Conservation (phyloP, 2,888 invertebrate genomes). For the Eilema griseolum region DNA sequence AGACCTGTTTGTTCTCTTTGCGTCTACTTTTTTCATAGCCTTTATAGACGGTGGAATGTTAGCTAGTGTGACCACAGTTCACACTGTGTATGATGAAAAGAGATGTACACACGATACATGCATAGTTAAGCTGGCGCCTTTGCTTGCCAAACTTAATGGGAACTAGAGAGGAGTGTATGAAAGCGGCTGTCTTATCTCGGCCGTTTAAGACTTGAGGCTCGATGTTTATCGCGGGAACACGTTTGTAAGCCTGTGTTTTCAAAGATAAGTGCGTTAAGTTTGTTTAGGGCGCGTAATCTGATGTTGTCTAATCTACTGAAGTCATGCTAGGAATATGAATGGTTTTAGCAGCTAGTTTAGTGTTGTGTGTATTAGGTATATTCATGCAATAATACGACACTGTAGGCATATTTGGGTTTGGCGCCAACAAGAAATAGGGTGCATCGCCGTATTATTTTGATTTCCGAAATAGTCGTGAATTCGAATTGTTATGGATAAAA, state of each 20-base stretch:
- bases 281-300: slow-evolving; percentile 17
- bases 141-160: slow-evolving; percentile 84
- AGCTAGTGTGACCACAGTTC: slow-evolving; percentile 74
- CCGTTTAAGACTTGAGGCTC: slow-evolving; percentile 66
- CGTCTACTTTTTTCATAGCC: slow-evolving; percentile 68
- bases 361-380: background rate
- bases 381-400: background rate
- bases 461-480: too few relatives aligned
- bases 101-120: slow-evolving; percentile 84
- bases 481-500: too few relatives aligned
- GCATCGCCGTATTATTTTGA: too few relatives aligned
- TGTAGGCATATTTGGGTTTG: too few relatives aligned
- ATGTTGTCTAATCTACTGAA: background rate
- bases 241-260: slow-evolving; percentile 49
- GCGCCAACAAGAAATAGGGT: too few relatives aligned
- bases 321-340: background rate
- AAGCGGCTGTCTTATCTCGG: slow-evolving; percentile 73
- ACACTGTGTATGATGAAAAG: slow-evolving; percentile 74
- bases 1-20: slow-evolving; percentile 70
- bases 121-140: slow-evolving; percentile 75
- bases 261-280: slow-evolving; percentile 49
- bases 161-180: slow-evolving; percentile 69
- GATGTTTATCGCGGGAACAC: slow-evolving; percentile 57
- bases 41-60: slow-evolving; percentile 66
- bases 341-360: background rate